Evolutionary conservation across 2,797 vertebrate species (phyloP).

Genomic region (Pseudopleuronectes americanus): DNA sequence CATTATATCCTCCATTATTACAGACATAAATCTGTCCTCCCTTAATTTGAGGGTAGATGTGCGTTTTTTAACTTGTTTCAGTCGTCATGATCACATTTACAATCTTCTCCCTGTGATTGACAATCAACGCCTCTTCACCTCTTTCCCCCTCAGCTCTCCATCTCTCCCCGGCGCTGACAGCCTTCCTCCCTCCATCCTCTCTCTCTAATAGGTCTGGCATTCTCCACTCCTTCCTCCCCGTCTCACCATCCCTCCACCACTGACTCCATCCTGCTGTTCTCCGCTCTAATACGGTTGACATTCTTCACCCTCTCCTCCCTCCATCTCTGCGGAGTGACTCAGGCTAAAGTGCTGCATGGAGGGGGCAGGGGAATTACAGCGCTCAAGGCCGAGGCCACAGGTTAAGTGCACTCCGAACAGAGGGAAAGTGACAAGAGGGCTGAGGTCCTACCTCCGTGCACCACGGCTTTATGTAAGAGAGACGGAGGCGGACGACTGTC

Average conservation of each 20-base stretch:
- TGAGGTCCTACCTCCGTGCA: slow-evolving; percentile 27
- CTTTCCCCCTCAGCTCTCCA: slow-evolving; percentile 35
- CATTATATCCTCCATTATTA: too few relatives aligned
- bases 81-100: slow-evolving; percentile 25
- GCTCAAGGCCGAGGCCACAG: slow-evolving; percentile 55
- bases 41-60: background rate
- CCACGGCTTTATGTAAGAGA: slow-evolving; percentile 48
- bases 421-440: slow-evolving; percentile 47
- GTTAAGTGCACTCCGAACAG: slow-evolving; percentile 69
- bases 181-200: slow-evolving; percentile 37
- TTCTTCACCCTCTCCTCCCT: slow-evolving; percentile 60
- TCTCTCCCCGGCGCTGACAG: slow-evolving; percentile 34
- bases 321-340: slow-evolving; percentile 55
- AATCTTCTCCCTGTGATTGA: slow-evolving; percentile 29
- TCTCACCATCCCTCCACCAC: slow-evolving; percentile 33
- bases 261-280: slow-evolving; percentile 52
- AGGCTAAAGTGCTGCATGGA: slow-evolving; percentile 64
- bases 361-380: slow-evolving; percentile 62
- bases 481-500: slow-evolving; percentile 8
- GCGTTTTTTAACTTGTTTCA: slow-evolving; percentile 12
- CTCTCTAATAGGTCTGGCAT: slow-evolving; percentile 70
- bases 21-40: background rate
- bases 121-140: slow-evolving; percentile 21
- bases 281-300: slow-evolving; percentile 68
- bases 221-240: slow-evolving; percentile 41